phyloP scores from a whole-genome alignment of 2,888 invertebrate genomes.

The Agrochola litura region DNA sequence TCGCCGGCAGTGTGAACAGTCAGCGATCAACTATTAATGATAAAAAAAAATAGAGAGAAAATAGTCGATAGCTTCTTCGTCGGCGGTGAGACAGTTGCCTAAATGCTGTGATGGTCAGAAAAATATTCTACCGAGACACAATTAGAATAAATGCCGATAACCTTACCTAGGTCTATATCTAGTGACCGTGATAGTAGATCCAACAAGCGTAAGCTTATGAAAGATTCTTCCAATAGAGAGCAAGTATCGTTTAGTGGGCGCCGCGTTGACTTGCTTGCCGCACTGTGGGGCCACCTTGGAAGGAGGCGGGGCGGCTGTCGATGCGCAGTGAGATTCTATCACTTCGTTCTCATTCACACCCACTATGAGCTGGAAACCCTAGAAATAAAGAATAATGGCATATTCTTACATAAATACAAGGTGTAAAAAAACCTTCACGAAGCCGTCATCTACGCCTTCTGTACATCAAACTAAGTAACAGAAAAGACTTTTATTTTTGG shows the following conservation, averaged over 20 bases:
- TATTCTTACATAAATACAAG: too few relatives aligned
- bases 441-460: too few relatives aligned
- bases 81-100: too few relatives aligned
- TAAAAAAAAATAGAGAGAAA: too few relatives aligned
- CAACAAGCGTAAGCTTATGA: conserved; percentile 96
- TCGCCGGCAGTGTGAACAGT: too few relatives aligned
- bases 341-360: conserved; percentile 87
- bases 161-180: conserved; percentile 97
- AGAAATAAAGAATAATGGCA: conserved; percentile 11
- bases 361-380: conserved; percentile 96
- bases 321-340: conserved; percentile 83
- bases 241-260: conserved; percentile 93
- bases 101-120: not conserved
- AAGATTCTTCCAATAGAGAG: conserved; percentile 98
- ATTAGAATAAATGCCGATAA: not conserved
- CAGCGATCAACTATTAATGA: not conserved
- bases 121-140: not conserved
- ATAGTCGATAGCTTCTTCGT: too few relatives aligned
- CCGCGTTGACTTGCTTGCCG: conserved; percentile 79
- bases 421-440: too few relatives aligned
- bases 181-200: conserved; percentile 97
- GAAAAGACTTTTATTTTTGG: not conserved
- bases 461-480: too few relatives aligned
- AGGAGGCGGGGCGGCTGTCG: conserved; percentile 83
- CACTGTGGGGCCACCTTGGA: conserved; percentile 87